Conservation (phyloP, 2,113 vertebrate genomes). For the Turdus rufiventris region DNA sequence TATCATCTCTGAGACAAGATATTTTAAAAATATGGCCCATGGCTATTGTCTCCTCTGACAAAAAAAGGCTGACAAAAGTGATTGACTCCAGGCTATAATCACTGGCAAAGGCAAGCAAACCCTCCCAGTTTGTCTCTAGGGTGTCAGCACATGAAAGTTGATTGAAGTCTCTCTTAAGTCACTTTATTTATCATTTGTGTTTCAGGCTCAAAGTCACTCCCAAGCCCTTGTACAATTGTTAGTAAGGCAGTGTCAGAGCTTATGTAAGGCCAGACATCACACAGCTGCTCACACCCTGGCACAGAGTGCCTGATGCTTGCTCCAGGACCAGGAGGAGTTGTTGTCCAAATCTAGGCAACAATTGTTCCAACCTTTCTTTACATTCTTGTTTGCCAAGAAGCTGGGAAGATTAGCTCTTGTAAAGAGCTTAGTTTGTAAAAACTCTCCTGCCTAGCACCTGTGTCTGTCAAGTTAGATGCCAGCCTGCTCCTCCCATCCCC, state of each 20-base stretch:
- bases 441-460: background rate
- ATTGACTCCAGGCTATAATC: background rate
- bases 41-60: background rate
- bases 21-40: background rate
- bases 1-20: background rate
- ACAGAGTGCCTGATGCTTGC: background rate
- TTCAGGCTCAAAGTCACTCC: background rate
- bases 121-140: background rate
- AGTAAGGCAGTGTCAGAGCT: background rate
- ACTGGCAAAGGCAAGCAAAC: background rate
- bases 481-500: background rate
- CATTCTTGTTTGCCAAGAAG: background rate
- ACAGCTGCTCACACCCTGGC: fast-evolving
- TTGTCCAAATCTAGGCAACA: fast-evolving
- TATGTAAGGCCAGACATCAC: fast-evolving
- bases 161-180: background rate
- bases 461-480: background rate
- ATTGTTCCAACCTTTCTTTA: background rate
- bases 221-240: background rate
- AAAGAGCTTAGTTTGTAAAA: background rate
- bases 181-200: background rate
- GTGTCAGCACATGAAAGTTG: background rate
- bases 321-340: background rate
- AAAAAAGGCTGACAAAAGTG: background rate
- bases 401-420: background rate